Percentiles rank a stretch among this genome's conserved stretches.
These are phyloP conservation scores for Ephestia elutella DNA, from an alignment of 1,140 invertebrate species.

Conservation along the genomic window DNA sequence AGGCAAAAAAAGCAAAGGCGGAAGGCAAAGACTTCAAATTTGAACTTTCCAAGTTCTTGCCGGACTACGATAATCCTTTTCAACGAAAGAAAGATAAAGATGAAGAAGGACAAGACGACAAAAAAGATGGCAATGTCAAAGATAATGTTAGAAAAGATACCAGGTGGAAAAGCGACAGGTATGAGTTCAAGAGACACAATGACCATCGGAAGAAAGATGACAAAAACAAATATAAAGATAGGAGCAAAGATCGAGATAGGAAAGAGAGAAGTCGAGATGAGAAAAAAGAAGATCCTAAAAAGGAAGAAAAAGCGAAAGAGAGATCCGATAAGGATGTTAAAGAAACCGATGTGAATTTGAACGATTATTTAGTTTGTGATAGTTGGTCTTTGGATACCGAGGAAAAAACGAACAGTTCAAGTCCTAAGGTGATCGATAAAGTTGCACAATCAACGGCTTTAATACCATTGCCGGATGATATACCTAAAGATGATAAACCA, in stretches of 20 bases:
- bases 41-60: conserved; percentile 57
- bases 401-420: conserved; percentile 43
- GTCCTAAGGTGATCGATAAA: conserved; percentile 45
- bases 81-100: conserved; percentile 54
- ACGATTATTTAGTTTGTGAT: conserved; percentile 65
- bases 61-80: conserved; percentile 64
- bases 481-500: conserved; percentile 1
- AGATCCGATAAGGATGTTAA: conserved; percentile 23
- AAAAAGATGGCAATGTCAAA: neutral
- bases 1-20: conserved; percentile 58
- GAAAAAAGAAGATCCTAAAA: conserved; percentile 20
- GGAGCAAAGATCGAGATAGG: conserved; percentile 25
- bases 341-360: conserved; percentile 58
- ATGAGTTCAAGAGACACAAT: conserved; percentile 38
- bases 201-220: conserved; percentile 36
- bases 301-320: conserved; percentile 10
- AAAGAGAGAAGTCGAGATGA: conserved; percentile 17
- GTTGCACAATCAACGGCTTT: neutral
- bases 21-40: conserved; percentile 63
- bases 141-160: conserved; percentile 11
- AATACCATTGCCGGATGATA: conserved; percentile 15
- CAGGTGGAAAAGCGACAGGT: conserved; percentile 35
- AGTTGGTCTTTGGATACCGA: conserved; percentile 70
- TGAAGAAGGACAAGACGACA: conserved; percentile 14
- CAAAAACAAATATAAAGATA: conserved; percentile 15